Percentiles rank a stretch among this genome's conserved stretches.
Evolutionary conservation across 2,888 invertebrate genomes (phyloP).

Genomic region (Pseudanteris insignis): DNA sequence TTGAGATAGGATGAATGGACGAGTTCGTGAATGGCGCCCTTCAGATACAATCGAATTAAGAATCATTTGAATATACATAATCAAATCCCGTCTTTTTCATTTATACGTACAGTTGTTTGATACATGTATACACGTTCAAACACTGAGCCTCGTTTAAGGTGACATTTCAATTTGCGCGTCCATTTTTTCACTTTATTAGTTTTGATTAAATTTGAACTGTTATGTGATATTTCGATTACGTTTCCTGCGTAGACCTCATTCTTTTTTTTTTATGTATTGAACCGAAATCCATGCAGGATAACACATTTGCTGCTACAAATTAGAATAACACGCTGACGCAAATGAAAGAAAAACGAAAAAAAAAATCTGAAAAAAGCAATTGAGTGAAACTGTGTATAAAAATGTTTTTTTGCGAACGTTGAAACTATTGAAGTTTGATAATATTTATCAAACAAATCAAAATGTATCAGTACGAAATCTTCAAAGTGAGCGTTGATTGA

Average conservation of each 20-base stretch:
- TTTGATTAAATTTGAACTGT: conserved; percentile 28
- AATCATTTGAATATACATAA: conserved; percentile 39
- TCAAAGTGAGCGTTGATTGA: no score
- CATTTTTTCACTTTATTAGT: conserved; percentile 30
- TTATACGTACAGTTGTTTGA: background rate
- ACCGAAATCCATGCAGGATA: conserved; percentile 17
- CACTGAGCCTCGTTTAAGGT: no score
- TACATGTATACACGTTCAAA: no score
- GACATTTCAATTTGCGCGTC: conserved; percentile 29
- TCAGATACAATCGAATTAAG: conserved; percentile 34
- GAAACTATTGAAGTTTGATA: no score
- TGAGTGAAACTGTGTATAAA: no score
- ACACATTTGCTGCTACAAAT: conserved; percentile 15
- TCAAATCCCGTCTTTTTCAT: conserved; percentile 26
- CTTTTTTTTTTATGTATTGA: conserved; percentile 1
- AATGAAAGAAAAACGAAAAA: no score
- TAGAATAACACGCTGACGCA: conserved; percentile 17
- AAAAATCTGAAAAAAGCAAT: no score
- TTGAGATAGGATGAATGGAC: conserved; percentile 19
- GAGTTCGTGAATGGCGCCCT: conserved; percentile 28
- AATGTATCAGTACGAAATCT: no score
- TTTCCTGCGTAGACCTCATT: conserved; percentile 6
- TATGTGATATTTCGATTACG: conserved; percentile 31
- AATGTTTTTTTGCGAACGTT: no score
- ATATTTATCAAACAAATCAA: no score